Conservation (phyloP, 2,113 vertebrate genomes). For the Xiphorhynchus elegans region DNA sequence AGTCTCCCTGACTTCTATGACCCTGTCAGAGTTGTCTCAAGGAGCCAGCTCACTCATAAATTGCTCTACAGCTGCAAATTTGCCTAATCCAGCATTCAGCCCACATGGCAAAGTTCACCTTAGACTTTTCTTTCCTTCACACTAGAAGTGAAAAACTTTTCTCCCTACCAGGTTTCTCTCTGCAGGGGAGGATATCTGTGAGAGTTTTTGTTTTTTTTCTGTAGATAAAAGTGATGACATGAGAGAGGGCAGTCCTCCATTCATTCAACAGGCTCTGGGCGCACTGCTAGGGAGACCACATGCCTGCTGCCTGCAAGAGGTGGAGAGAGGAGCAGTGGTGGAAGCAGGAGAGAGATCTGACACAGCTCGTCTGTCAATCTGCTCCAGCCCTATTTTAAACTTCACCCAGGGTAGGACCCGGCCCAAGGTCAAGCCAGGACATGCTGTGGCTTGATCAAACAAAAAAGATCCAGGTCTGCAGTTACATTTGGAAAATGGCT, state of each 20-base stretch:
- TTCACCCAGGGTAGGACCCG: rapidly evolving
- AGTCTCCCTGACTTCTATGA: not conserved
- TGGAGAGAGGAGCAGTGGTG: not conserved
- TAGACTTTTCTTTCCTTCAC: not conserved
- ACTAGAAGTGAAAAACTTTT: not conserved
- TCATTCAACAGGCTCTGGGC: rapidly evolving
- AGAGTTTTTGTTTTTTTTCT: not conserved
- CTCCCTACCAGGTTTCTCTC: not conserved
- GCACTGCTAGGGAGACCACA: not conserved
- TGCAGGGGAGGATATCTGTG: not conserved
- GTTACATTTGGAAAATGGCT: not conserved
- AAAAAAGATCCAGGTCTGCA: not conserved
- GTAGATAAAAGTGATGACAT: not conserved
- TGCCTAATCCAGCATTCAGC: not conserved
- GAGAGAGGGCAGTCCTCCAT: not conserved
- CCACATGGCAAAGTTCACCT: not conserved
- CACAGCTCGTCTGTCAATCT: not conserved
- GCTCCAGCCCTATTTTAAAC: not conserved
- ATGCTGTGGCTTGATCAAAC: not conserved
- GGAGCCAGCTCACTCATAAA: not conserved
- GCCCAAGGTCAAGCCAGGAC: not conserved
- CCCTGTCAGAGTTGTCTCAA: not conserved
- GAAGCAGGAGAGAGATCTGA: not conserved
- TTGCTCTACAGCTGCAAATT: not conserved
- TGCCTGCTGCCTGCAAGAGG: rapidly evolving